phyloP scores from a whole-genome alignment of 2,888 invertebrate genomes.

The Cerceris ruficornis region DNA sequence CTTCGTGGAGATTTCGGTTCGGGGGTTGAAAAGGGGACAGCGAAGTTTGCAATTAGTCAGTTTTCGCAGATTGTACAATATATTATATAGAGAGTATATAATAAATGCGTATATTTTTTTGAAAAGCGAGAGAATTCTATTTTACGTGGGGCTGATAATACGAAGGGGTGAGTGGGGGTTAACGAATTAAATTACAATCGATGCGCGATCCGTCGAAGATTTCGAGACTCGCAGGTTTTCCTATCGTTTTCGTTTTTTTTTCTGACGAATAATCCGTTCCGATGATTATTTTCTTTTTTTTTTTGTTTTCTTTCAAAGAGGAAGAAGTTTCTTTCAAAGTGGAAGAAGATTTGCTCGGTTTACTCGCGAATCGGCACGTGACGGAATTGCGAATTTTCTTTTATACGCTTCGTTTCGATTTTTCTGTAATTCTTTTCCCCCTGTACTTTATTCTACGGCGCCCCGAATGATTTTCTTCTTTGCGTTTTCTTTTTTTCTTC shows the following conservation, averaged over 20 bases:
- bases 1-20: no score
- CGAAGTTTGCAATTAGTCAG: not conserved
- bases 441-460: not conserved
- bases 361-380: no score
- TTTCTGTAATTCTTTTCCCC: not conserved
- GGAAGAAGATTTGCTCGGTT: no score
- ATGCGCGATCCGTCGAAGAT: no score
- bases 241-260: no score
- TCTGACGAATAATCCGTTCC: no score
- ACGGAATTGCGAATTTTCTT: not conserved
- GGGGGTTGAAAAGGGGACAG: not conserved
- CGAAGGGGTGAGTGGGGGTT: not conserved
- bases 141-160: not conserved
- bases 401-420: constrained; percentile 5
- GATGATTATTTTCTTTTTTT: no score
- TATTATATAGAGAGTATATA: constrained; percentile 20
- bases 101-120: constrained; percentile 26
- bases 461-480: no score
- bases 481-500: not conserved
- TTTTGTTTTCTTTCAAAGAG: no score
- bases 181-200: no score
- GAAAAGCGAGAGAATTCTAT: constrained; percentile 18
- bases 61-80: not conserved
- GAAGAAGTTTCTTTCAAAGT: no score
- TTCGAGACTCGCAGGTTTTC: no score